Base-by-base conservation (phyloP, 2,888 invertebrate genomes). In the Ernsta delagoae region DNA sequence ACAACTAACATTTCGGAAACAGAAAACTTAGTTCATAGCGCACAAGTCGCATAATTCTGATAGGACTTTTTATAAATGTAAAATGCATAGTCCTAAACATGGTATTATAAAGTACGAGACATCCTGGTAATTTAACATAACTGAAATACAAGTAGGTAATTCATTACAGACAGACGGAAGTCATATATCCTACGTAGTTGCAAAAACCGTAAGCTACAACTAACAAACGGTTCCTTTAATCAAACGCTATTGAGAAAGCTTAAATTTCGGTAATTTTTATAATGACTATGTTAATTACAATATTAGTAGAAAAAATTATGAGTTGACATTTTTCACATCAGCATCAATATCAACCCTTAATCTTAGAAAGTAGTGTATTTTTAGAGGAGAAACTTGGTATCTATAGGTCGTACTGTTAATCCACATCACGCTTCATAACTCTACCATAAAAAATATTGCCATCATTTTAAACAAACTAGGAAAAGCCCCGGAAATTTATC, bases 131-230 rank as follows among this genome's bases (percentile, higher is more conserved):
- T 54, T 62, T 50, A 62, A 62, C 62, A 62, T 62, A 62, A 63
- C 31, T 41, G 63, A 39, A 54, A 54, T 63, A 24, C 8, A 53
- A 63, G n/a, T n/a, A n/a, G n/a, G 41, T 54, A 63, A 63, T 63
- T 63, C 53, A 62, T 50, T 24, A 60, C 16, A 41, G 39, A 54
- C 63, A 39, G 53, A 63, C 53, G 63, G 63, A 63, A 63, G 63
- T 8, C 53, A 36, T 63, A 48, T 48, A 5, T 12, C 1, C 41
- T 24, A 9, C 31, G 39, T 41, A 8, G 48, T 54, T 31, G 11
- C 54, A 54, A 54, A 54, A 31, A 53, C 9, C 9, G 31, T 31
- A 24, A 54, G 31, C 4, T 54, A 31, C 9, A 31, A 54, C 31
- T 3, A 54, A 31, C 9, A 11, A 12, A 54, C 31, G 11, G 2